Evolutionary conservation across 2,797 vertebrate genomes (phyloP).

Genomic region (Ispidina lecontei): DNA sequence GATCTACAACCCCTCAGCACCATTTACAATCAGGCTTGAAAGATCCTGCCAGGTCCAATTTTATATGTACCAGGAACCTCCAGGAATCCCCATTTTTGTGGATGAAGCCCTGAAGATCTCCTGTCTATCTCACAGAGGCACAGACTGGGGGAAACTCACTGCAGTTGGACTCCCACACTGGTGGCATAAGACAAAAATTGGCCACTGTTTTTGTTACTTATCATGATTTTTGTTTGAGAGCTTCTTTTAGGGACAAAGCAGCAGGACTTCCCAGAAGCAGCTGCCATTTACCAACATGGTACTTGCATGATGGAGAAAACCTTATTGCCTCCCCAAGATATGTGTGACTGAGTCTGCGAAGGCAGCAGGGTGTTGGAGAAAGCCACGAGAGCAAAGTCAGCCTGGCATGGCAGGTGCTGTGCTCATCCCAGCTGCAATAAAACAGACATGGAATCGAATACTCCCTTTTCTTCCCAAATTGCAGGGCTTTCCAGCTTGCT

Average conservation of each 20-base stretch:
- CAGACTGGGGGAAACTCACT: background rate
- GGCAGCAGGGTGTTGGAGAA: background rate
- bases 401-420: background rate
- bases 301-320: background rate
- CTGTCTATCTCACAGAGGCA: background rate
- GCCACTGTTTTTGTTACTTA: background rate
- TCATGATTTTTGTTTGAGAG: background rate
- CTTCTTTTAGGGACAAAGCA: background rate
- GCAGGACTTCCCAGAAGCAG: background rate
- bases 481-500: background rate
- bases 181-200: rapidly evolving
- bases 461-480: background rate
- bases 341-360: rapidly evolving
- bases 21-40: background rate
- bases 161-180: background rate
- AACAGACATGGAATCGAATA: background rate
- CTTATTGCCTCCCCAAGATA: background rate
- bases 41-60: background rate
- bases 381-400: background rate
- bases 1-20: background rate
- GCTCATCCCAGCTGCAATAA: background rate
- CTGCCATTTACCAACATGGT: background rate
- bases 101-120: background rate
- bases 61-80: background rate
- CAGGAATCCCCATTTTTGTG: background rate